Base-by-base conservation (phyloP, 2,797 vertebrate genomes). In the Glossophaga mutica region DNA sequence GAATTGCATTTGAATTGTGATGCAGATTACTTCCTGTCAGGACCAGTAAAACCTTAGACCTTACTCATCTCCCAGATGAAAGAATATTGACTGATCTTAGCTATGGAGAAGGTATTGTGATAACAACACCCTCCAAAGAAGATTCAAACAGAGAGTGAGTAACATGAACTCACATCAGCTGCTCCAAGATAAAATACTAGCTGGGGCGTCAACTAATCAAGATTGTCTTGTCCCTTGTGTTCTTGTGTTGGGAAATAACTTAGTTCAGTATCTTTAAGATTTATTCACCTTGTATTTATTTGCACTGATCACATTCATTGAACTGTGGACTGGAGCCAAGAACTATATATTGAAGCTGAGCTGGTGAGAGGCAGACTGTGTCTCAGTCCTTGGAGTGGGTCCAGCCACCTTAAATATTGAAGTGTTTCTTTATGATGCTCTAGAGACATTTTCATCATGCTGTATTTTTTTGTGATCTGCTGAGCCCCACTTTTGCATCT, bases 331-430 rank as follows among this genome's bases (percentile, higher is more conserved):
- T 83, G 52, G 94, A 87, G 90, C 96, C 95, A 97, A 96, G 96
- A 85, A 70, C 88, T 96, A 4, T 97, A 95, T 98, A 97, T 96
- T 78, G 26, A 96, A 96, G 88, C 90, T 87, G 87, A 88, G 94
- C 96, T 97, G 81, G 84, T 95, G 94, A 96, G 95, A 95, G 96
- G 71, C 90, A 95, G 89, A 90, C 34, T 78, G 77, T 97, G 91
- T 93, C 90, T 97, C 44, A 5, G 37, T 93, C 81, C 83, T 97
- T 98, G 98, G 98, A 98, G 92, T 91, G 89, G 97, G 78, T 95
- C 70, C 96, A 98, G 39, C 34, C 34, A 93, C 94, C 97, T 96
- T 77, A 98, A 98, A 97, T 95, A 97, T 55, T 76, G 39, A 97
- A 96, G 88, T 95, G 89, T 48, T 96, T 97, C 91, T 97, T 95